Evolutionary conservation across 92 coral and sea anemone species (phyloP), one percentile per base, ranked within the genome.

Genomic region (Umimayanthus chanpuru): DNA sequence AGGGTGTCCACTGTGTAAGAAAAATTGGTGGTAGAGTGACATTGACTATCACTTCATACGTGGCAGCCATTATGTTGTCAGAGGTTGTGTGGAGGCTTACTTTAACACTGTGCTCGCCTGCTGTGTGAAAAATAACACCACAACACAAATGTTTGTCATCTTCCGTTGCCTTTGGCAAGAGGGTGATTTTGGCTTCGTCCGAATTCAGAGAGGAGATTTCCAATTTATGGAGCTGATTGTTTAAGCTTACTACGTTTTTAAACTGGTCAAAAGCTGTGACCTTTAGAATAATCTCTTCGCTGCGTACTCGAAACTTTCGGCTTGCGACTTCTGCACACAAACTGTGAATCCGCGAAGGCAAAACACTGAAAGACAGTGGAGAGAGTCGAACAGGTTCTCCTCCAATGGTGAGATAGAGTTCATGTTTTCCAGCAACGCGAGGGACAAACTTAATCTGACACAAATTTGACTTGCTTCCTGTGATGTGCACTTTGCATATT

Each of bases 261-360:
- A 73, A 73, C 78, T 40, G 25, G 10, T 73, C 78, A 40, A 73
- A 73, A 15, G 78, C 78, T 15, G 78, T 73, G 78, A 73, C 78
- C 26, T 73, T 16, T 20, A 73, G 4, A 11, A 1, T 38, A 8
- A 11, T 73, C 28, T 73, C 10, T 32, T 36, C 38, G 2, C 10
- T 73, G 78, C 43, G 21, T 4, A 36, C 25, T 4, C 11, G 23
- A 36, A 36, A 12, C n/a, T 16, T 23, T 14, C 23, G 20, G 78
- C 47, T 29, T 32, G 21, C n/a, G 23, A 36, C 16, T 12, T 73
- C 25, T 73, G 20, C 21, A 36, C n/a, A 9, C 21, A 73, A 23
- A 21, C 78, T 73, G 43, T 36, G 23, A 32, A 73, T 73, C 44
- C 4, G 49, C 5, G 78, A 73, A 18, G 78, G 18, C 0, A 73